phyloP scores from a whole-genome alignment of 2,113 vertebrate genomes.

The Myrmecobius fasciatus region DNA sequence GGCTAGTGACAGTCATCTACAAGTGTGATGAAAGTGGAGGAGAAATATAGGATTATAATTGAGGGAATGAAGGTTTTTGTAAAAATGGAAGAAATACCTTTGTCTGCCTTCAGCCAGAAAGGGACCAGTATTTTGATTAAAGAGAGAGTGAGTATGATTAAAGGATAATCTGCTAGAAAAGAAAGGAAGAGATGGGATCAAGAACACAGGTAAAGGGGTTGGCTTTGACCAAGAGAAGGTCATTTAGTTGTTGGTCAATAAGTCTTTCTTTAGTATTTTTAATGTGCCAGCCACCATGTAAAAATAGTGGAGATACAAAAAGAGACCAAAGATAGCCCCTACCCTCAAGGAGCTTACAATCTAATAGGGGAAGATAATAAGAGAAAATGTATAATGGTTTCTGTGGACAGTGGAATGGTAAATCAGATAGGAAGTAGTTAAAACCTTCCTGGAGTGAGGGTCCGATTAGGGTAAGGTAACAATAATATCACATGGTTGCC shows the following conservation, averaged over 20 bases:
- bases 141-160: not conserved
- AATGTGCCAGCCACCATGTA: not conserved
- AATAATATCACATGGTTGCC: not conserved
- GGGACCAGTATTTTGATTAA: not conserved
- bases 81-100: not conserved
- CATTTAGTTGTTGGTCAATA: not conserved
- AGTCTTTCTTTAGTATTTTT: not conserved
- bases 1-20: not conserved
- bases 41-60: not conserved
- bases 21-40: not conserved
- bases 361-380: not conserved
- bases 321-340: not conserved
- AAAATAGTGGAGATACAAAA: not conserved
- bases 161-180: not conserved
- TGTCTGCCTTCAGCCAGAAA: not conserved
- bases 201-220: not conserved
- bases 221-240: not conserved
- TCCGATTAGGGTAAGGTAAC: not conserved
- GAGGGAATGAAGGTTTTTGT: not conserved
- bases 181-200: not conserved
- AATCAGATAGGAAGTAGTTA: not conserved
- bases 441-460: not conserved
- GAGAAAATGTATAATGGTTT: not conserved
- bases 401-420: not conserved
- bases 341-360: not conserved